Percentiles rank a stretch among this genome's conserved stretches.
phyloP scores from a whole-genome alignment of 2,113 vertebrate genomes.

The Rynchops niger region DNA sequence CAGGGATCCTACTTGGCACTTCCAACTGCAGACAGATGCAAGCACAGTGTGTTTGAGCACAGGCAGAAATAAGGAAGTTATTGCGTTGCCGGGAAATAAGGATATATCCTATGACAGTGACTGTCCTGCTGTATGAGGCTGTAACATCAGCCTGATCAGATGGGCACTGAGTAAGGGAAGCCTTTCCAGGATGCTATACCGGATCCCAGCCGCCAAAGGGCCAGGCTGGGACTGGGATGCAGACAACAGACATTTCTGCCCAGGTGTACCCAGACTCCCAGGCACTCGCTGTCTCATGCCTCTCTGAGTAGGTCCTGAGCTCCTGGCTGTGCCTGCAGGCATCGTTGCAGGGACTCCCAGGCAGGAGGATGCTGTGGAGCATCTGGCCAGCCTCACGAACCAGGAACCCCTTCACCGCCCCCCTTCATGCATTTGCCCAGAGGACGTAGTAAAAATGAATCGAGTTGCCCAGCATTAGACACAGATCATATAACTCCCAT shows the following conservation, averaged over 20 bases:
- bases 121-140: neutral
- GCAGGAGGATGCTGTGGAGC: neutral
- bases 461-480: conserved; percentile 50
- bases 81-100: neutral
- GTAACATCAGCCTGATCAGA: neutral
- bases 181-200: neutral
- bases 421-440: neutral
- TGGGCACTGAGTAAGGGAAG: neutral
- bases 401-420: neutral
- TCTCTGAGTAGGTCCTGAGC: neutral
- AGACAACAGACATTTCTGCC: neutral
- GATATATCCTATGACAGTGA: neutral
- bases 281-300: neutral
- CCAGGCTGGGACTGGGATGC: neutral
- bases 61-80: conserved; percentile 1
- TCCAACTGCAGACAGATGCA: conserved; percentile 30
- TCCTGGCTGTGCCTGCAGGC: neutral
- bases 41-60: conserved; percentile 20
- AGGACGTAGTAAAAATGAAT: conserved; percentile 43
- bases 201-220: neutral
- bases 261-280: neutral
- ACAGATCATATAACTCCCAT: conserved; percentile 47
- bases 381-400: fast-evolving
- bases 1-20: conserved; percentile 28
- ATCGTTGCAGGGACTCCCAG: fast-evolving